phyloP scores from a whole-genome alignment of 2,113 vertebrate genomes.

The Isurus oxyrinchus region DNA sequence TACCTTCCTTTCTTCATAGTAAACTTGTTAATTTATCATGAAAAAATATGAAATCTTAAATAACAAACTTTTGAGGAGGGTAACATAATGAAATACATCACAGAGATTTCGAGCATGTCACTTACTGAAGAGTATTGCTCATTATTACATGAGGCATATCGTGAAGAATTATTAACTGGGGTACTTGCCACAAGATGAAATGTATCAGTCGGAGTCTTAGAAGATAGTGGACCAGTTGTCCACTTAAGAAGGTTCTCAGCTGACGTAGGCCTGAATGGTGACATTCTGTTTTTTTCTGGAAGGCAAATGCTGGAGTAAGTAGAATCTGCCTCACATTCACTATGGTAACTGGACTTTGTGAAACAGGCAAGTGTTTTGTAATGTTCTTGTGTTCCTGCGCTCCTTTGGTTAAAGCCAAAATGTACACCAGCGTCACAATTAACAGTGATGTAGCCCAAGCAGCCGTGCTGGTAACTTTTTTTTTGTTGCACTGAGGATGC shows the following conservation, averaged over 20 bases:
- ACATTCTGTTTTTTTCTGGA: background rate
- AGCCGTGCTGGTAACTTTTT: background rate
- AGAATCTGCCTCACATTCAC: background rate
- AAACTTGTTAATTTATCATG: background rate
- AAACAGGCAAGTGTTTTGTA: background rate
- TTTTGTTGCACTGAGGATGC: background rate
- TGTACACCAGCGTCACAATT: background rate
- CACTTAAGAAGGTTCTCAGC: background rate
- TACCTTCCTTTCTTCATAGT: background rate
- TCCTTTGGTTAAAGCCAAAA: background rate
- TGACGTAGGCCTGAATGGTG: background rate
- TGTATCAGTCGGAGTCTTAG: background rate
- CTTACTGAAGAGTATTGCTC: background rate
- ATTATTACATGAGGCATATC: background rate
- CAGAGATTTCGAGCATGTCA: background rate
- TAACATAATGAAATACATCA: background rate
- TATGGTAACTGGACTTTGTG: background rate
- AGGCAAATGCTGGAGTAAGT: background rate
- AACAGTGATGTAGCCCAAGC: background rate
- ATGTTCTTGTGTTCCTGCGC: too few relatives aligned
- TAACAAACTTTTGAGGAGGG: background rate
- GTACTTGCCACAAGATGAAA: background rate
- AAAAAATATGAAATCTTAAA: background rate
- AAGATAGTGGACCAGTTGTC: background rate
- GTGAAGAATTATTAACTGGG: background rate